Base-by-base conservation (phyloP, 2,888 invertebrate genomes). In the Norana najaformis region DNA sequence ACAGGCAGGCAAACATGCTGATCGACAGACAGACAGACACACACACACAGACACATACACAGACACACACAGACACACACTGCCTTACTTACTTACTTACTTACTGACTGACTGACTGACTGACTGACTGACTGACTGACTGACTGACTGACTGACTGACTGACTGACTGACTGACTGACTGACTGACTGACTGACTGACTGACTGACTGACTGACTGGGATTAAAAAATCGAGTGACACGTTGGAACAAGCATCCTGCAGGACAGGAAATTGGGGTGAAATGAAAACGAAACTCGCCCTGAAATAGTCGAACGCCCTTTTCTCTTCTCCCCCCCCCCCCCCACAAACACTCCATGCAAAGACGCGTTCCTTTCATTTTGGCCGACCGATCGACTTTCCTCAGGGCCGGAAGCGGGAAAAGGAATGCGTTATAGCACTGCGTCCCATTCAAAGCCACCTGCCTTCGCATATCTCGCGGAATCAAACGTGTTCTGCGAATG, bases 61-160 rank as follows among this genome's bases (percentile, higher is more conserved):
- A n/a, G n/a, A n/a, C n/a, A n/a, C n/a, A n/a, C n/a, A n/a, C n/a
- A n/a, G n/a, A n/a, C n/a, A n/a, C n/a, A n/a, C n/a, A n/a, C n/a
- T n/a, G n/a, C n/a, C n/a, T n/a, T n/a, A n/a, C n/a, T n/a, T n/a
- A n/a, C n/a, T n/a, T n/a, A n/a, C n/a, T n/a, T n/a, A n/a, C n/a
- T n/a, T n/a, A n/a, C n/a, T n/a, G n/a, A 69, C 69, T 69, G 69
- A 69, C 23, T 53, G 23, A 53, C 69, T 69, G n/a, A 69, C 69
- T 69, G 30, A 69, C 69, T 69, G n/a, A 69, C 69, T 69, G 30
- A 69, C 69, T 69, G 69, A 69, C 69, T 69, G 69, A 69, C 30
- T 69, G 69, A 69, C 69, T 69, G 69, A 69, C 69, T 69, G 69
- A 69, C 69, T 69, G 69, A 69, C 69, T 69, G 30, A 69, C 69